Evolutionary conservation across 2,113 vertebrate genomes (phyloP), one percentile per base, ranked within the genome.

Genomic region (Heterochromis multidens): DNA sequence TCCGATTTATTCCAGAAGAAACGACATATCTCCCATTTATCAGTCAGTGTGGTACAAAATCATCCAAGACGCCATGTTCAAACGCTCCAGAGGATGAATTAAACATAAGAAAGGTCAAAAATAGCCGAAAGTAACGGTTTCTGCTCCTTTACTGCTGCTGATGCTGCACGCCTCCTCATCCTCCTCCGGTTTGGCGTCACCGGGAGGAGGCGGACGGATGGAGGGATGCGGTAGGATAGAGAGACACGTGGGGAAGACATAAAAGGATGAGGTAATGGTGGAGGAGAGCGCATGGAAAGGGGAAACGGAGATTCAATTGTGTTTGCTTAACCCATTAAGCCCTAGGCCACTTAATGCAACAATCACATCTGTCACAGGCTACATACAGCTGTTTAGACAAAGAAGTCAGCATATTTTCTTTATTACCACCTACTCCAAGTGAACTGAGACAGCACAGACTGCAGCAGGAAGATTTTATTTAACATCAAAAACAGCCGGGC

Each of bases 221-320:
- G 78, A 81, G 86, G 52, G 89, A 83, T 86, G 88, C 79, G 67
- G 76, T 65, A 82, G 74, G 80, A 83, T 9, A 74, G 59, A 11
- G 67, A 17, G 62, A 11, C 80, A 49, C 72, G 82, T 56, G 84
- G 87, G 88, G 86, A 84, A 89, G 89, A 82, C 2, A 77, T 54
- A 43, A 65, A 59, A 29, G 46, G 79, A 92, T 93, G 94, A 94
- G 85, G 93, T 93, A 92, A 94, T 91, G 93, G 70, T 78, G 76
- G 78, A 77, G 52, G 33, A 74, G 67, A 19, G 49, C 19, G 67
- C 14, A 19, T 31, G 46, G 19, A n/a, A 33, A 74, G 70, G 67
- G 46, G 27, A 54, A 54, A 3, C 1, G 46, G 70, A 33, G 27
- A n/a, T 31, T 52, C 27, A 33, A 3, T 54, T 33, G 31, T 74